Conservation (phyloP, 2,113 vertebrate species). For the Neoarius graeffei region DNA sequence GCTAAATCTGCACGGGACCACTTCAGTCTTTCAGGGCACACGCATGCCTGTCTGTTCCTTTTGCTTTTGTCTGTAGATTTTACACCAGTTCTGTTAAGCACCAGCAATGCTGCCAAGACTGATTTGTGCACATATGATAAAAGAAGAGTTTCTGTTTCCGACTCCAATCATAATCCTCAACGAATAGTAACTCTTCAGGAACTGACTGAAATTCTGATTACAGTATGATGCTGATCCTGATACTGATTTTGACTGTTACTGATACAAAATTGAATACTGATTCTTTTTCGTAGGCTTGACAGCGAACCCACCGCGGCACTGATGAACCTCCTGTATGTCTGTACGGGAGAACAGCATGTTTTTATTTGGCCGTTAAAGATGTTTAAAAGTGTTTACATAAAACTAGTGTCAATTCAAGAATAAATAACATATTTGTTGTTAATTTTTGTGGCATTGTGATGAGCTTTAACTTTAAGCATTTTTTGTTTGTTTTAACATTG, state of each 20-base stretch:
- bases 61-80: neutral
- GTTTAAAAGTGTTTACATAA: no score
- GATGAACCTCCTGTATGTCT: no score
- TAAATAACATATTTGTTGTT: no score
- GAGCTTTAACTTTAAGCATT: no score
- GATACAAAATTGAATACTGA: neutral
- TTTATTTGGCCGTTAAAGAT: no score
- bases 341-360: no score
- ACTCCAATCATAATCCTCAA: neutral
- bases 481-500: no score
- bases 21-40: neutral
- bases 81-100: neutral
- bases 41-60: neutral
- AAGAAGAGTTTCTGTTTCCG: neutral
- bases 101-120: neutral
- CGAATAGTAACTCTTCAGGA: no score
- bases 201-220: neutral
- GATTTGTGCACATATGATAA: neutral
- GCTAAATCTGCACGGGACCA: neutral
- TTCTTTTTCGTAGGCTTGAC: no score
- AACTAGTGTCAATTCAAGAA: no score
- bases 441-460: no score
- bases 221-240: neutral
- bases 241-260: neutral
- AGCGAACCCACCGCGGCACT: no score